Conservation (phyloP, 2,113 vertebrate genomes). For the Chascanopsetta lugubris region DNA sequence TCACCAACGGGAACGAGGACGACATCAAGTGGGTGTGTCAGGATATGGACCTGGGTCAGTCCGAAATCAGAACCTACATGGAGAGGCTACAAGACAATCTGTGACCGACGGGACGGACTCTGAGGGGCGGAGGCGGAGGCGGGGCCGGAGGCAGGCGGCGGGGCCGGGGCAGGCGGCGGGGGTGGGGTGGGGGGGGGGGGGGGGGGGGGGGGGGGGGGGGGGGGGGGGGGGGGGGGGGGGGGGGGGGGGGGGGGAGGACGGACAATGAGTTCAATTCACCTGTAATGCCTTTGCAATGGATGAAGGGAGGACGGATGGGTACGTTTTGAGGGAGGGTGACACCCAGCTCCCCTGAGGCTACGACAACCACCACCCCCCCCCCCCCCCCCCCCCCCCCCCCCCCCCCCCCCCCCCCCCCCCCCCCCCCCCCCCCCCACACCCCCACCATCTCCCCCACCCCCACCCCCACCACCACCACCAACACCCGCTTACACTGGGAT, state of each 20-base stretch:
- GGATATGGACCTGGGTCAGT: constrained; percentile 92
- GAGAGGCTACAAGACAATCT: constrained; percentile 97
- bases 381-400: too few species aligned
- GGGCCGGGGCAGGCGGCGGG: too few species aligned
- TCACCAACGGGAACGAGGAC: constrained; percentile 91
- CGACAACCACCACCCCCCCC: constrained; percentile 41
- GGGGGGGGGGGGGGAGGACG: constrained; percentile 70
- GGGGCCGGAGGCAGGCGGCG: constrained; percentile 74
- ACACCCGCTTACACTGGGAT: constrained; percentile 49
- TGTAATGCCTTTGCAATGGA: constrained; percentile 84
- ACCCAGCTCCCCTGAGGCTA: constrained; percentile 23
- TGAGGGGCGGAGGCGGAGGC: constrained; percentile 74
- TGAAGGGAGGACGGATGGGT: constrained; percentile 54
- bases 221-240: constrained; percentile 76
- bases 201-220: constrained; percentile 73
- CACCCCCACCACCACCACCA: too few species aligned
- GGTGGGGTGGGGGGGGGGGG: constrained; percentile 73
- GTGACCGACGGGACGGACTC: constrained; percentile 82
- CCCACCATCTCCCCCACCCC: too few species aligned
- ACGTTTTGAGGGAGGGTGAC: too few species aligned
- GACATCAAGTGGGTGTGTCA: constrained; percentile 98
- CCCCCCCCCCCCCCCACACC: too few species aligned
- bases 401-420: too few species aligned
- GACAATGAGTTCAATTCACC: constrained; percentile 81
- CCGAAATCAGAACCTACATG: constrained; percentile 96